Conservation (phyloP, 1,140 invertebrate genomes). For the Cecropterus lyciades region DNA sequence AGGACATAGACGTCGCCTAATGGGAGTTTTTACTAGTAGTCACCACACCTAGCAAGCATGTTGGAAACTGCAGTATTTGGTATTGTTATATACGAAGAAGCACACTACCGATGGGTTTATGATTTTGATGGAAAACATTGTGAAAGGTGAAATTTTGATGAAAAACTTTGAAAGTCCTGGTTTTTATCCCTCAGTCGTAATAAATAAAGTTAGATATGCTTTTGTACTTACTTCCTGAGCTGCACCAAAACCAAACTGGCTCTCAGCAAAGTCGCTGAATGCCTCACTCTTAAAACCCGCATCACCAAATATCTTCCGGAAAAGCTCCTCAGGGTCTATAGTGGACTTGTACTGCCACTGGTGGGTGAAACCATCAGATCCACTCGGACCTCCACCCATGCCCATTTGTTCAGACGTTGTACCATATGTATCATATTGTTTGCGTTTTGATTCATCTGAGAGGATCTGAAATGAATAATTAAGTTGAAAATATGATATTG, state of each 20-base stretch:
- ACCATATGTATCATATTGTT: conserved; percentile 97
- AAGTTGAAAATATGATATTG: too few relatives aligned
- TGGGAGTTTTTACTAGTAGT: too few relatives aligned
- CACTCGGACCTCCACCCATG: conserved; percentile 84
- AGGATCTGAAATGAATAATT: conserved; percentile 87
- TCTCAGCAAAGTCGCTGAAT: conserved; percentile 94
- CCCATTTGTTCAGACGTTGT: conserved; percentile 94
- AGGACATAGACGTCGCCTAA: too few relatives aligned
- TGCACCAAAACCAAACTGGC: conserved; percentile 94
- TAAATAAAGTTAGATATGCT: too few relatives aligned
- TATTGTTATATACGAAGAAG: too few relatives aligned
- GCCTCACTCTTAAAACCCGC: conserved; percentile 87
- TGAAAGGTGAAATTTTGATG: too few relatives aligned
- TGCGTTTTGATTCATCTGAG: conserved; percentile 95
- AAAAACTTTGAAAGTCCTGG: too few relatives aligned
- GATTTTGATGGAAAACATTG: too few relatives aligned
- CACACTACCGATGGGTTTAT: too few relatives aligned
- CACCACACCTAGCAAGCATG: too few relatives aligned
- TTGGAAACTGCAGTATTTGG: too few relatives aligned
- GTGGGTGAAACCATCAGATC: conserved; percentile 86
- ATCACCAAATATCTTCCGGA: conserved; percentile 95
- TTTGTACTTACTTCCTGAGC: conserved; percentile 91
- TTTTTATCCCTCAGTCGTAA: too few relatives aligned
- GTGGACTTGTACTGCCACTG: conserved; percentile 94
- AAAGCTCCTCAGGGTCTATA: conserved; percentile 98